Base-by-base conservation (phyloP, 1,140 invertebrate genomes). In the Oreohelix idahoensis region DNA sequence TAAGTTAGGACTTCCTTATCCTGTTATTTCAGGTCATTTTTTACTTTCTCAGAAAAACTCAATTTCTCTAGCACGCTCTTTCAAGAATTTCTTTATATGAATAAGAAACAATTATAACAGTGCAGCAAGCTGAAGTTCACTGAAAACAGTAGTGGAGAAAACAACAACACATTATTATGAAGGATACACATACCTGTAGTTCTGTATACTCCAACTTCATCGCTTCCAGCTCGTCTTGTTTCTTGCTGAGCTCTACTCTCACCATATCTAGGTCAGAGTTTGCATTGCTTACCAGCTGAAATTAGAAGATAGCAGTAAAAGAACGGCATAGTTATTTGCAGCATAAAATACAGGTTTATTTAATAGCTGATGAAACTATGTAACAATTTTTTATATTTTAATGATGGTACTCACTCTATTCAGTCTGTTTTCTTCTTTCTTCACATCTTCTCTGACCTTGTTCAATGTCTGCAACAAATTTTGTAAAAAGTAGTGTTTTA, bases 231-330 rank as follows among this genome's bases (percentile, higher is more conserved):
- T 91, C 90, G 38, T 84, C 84, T 73, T 90, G 86, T 83, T 90
- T 91, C 32, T 42, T 77, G 51, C 86, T 84, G 23, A 91, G 86
- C 45, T 92, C 91, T 71, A 80, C 81, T 51, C 86, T 82, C 29
- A 92, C 87, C 63, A 86, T 84, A 32, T 89, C 88, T 80, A 92
- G 83, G 83, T 90, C 88, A 58, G 86, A 82, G 79, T 89, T 89
- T 84, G 89, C 89, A 36, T 86, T 90, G 84, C 84, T 87, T 71
- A 92, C 86, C 86, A 91, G 83, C 89, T 91, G 88, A 51, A 58
- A 80, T 26, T 58, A n/a, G 35, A 45, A 38, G 38, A 74, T 5
- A 66, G n/a, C 29, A 35, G 29, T 66, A 26, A 58, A 58, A 4
- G 51, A 58, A 45, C 42, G 15, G 15, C 15, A 45, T 45, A 45